Conservation (phyloP, 2,797 vertebrate genomes). For the Acipenser ruthenus region DNA sequence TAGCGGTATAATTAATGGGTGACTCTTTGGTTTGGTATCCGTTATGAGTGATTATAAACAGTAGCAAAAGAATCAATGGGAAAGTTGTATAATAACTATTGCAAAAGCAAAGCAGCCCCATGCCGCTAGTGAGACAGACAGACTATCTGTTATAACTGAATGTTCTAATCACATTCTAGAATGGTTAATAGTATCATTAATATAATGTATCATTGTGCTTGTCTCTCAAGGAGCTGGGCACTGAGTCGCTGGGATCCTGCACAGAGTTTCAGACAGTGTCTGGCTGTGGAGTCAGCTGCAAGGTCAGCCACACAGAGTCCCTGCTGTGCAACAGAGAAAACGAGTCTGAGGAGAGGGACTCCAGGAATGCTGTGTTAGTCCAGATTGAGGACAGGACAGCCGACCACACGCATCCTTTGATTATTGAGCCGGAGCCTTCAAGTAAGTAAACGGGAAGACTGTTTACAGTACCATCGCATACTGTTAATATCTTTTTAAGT, state of each 20-base stretch:
- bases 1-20: too few species aligned
- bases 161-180: too few species aligned
- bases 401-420: constrained; percentile 59
- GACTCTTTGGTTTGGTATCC: too few species aligned
- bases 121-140: too few species aligned
- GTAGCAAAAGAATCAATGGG: too few species aligned
- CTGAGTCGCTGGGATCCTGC: constrained; percentile 79
- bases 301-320: constrained; percentile 80
- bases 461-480: not conserved
- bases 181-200: too few species aligned
- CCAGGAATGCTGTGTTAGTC: constrained; percentile 70
- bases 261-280: constrained; percentile 90
- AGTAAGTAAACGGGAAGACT: constrained; percentile 49
- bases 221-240: constrained; percentile 67
- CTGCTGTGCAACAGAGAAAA: constrained; percentile 63
- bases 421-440: constrained; percentile 73
- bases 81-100: too few species aligned
- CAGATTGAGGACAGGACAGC: constrained; percentile 58
- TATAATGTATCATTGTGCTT: not conserved
- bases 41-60: too few species aligned
- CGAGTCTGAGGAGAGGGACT: constrained; percentile 71
- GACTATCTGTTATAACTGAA: too few species aligned
- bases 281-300: constrained; percentile 88
- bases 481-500: too few species aligned
- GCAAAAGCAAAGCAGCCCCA: too few species aligned